Percentiles rank a stretch among this genome's conserved stretches.
These are phyloP conservation scores for Caenorhabditis inopinata DNA, from an alignment of 1,140 invertebrate genomes.

Conservation along the genomic window DNA sequence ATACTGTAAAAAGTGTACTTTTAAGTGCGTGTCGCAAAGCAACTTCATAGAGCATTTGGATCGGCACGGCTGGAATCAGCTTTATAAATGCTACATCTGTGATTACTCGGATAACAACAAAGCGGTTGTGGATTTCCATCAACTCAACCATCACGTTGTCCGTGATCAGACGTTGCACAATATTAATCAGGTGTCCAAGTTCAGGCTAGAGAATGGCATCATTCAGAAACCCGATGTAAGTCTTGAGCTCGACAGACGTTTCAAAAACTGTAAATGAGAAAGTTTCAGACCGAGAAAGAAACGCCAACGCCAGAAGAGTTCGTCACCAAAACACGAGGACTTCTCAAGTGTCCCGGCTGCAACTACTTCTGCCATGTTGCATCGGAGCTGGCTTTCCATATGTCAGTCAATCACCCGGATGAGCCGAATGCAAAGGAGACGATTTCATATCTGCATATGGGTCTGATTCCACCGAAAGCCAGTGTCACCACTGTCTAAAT, in stretches of 20 bases:
- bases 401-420: not conserved
- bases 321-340: not conserved
- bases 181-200: not conserved
- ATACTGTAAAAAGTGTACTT: conserved; percentile 15
- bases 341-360: not conserved
- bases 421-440: not conserved
- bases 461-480: not conserved
- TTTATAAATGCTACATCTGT: conserved; percentile 3
- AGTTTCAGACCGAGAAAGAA: not conserved
- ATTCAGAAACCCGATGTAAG: conserved; percentile 3
- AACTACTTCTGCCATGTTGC: not conserved
- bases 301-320: not conserved
- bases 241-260: too few relatives aligned
- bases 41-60: conserved; percentile 10
- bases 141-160: not conserved
- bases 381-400: not conserved
- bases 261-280: too few relatives aligned
- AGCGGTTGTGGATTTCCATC: not conserved
- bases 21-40: not conserved
- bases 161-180: not conserved
- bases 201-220: not conserved
- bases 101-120: not conserved
- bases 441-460: not conserved
- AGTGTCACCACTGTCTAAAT: not conserved
- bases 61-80: conserved; percentile 12